A percentile compares a stretch with the other conserved stretches of the same genome.
Conservation (phyloP, 1,140 invertebrate genomes). For the Drosophila albomicans region DNA sequence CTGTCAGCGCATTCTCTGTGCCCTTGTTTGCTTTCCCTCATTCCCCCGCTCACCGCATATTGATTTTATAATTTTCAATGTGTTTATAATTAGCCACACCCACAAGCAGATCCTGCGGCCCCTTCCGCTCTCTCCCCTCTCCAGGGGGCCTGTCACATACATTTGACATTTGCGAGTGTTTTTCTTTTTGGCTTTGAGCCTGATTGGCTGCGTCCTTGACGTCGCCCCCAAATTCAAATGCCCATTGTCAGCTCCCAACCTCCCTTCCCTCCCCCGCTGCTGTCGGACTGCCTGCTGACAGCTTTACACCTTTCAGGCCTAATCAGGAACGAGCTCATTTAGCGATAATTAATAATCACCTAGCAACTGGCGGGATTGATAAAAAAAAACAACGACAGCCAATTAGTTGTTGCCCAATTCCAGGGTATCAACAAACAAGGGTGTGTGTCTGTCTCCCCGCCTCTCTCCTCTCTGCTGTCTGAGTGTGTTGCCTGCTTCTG, state of each 20-base stretch:
- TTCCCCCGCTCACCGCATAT: constrained; percentile 26
- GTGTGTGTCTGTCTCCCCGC: constrained; percentile 16
- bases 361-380: constrained; percentile 20
- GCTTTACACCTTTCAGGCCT: constrained; percentile 63
- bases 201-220: constrained; percentile 39
- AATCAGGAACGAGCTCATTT: constrained; percentile 68
- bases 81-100: constrained; percentile 68
- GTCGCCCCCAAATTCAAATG: constrained; percentile 8
- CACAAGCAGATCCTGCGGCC: constrained; percentile 9
- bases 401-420: constrained; percentile 47
- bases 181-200: constrained; percentile 2
- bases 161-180: constrained; percentile 46
- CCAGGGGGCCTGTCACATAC: constrained; percentile 58
- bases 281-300: constrained; percentile 20
- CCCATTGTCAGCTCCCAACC: constrained; percentile 28
- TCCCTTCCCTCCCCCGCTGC: constrained; percentile 16
- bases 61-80: constrained; percentile 72
- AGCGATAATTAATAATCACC: constrained; percentile 68
- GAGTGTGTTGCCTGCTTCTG: constrained; percentile 2
- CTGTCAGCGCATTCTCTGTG: neutral
- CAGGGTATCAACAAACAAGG: constrained; percentile 3
- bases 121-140: neutral
- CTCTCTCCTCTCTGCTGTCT: constrained; percentile 16
- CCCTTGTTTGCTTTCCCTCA: constrained; percentile 17
- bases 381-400: neutral